Evolutionary conservation across 2,888 invertebrate genomes (phyloP).

Genomic region (Hymenopus coronatus): DNA sequence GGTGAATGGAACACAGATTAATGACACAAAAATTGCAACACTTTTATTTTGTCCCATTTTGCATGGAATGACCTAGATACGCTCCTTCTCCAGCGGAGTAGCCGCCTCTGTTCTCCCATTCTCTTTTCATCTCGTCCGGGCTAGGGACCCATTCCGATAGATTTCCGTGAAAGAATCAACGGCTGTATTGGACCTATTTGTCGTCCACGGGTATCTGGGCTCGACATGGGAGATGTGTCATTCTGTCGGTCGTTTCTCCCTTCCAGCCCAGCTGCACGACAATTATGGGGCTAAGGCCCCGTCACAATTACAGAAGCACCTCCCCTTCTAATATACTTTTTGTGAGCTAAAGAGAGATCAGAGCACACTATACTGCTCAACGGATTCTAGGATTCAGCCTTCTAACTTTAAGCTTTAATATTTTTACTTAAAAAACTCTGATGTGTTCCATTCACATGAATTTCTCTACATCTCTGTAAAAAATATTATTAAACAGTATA

Average conservation of each 20-base stretch:
- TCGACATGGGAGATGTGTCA: not conserved
- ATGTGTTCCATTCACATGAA: too few species aligned
- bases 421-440: too few species aligned
- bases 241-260: not conserved
- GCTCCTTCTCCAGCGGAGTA: not conserved
- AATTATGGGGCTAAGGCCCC: not conserved
- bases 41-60: too few species aligned
- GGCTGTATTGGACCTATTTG: not conserved
- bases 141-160: not conserved
- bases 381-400: too few species aligned
- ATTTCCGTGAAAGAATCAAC: not conserved
- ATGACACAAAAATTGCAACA: too few species aligned
- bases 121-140: not conserved
- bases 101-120: not conserved
- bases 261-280: not conserved
- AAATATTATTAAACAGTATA: too few species aligned
- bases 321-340: too few species aligned
- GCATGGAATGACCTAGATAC: too few species aligned
- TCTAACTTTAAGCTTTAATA: too few species aligned
- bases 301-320: not conserved
- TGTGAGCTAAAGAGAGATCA: not conserved
- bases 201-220: not conserved
- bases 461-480: too few species aligned
- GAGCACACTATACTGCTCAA: not conserved
- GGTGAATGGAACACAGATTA: too few species aligned